A percentile compares a stretch with the other conserved stretches of the same genome.
phyloP scores from a whole-genome alignment of 2,113 vertebrate genomes.

The Ramphastos sulfuratus region DNA sequence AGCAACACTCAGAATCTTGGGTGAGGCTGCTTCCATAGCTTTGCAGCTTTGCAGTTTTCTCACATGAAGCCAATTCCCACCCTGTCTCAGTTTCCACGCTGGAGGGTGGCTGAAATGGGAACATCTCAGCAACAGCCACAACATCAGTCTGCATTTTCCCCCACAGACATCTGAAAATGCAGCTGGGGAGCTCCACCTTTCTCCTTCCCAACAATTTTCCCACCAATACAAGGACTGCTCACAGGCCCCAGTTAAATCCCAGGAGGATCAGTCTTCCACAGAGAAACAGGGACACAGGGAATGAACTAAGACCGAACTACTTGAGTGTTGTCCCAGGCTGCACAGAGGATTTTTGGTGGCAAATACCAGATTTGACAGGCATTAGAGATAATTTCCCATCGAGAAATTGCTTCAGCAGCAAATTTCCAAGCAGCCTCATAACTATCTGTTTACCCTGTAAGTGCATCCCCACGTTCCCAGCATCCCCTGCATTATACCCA shows the following conservation, averaged over 20 bases:
- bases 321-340: background rate
- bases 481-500: fast-evolving
- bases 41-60: background rate
- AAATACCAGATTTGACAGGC: background rate
- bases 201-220: background rate
- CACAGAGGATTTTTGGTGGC: background rate
- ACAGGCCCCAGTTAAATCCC: background rate
- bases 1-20: too few species aligned
- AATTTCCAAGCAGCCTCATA: background rate
- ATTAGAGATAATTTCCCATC: background rate
- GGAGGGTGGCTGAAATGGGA: background rate
- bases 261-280: background rate
- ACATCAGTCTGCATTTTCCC: background rate
- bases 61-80: fast-evolving
- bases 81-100: background rate
- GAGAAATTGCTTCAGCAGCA: background rate
- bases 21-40: fast-evolving
- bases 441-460: background rate
- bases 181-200: background rate
- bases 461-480: background rate
- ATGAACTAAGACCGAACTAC: background rate
- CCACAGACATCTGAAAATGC: fast-evolving
- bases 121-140: background rate
- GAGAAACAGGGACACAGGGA: background rate
- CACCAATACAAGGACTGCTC: background rate